These are phyloP conservation scores for Sebastes fasciatus DNA, from an alignment of 2,113 vertebrate species.

Conservation along the genomic window DNA sequence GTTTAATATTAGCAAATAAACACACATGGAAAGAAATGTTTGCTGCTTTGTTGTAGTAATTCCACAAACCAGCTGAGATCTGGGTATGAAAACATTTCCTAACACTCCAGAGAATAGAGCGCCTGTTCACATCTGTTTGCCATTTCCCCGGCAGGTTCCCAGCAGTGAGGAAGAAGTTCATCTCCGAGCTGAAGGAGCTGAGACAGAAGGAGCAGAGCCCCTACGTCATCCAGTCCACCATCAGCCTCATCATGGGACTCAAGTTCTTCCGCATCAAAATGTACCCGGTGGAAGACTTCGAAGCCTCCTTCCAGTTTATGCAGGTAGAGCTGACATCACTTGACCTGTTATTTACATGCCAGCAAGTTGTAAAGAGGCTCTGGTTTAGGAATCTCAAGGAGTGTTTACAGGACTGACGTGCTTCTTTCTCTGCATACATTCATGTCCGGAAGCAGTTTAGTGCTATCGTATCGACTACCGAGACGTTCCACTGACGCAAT, in stretches of 20 bases:
- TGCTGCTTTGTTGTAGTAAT: not conserved
- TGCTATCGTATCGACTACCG: not conserved
- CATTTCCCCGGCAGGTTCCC: slow-evolving; percentile 88
- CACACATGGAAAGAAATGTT: not conserved
- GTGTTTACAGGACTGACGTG: not conserved
- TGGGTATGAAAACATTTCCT: slow-evolving; percentile 17
- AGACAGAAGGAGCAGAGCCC: slow-evolving; percentile 96
- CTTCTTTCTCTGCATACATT: not conserved
- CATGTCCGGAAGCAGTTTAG: slow-evolving; percentile 39
- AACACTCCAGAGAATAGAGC: not conserved
- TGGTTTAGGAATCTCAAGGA: not conserved
- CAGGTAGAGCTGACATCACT: slow-evolving; percentile 85
- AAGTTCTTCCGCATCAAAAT: slow-evolving; percentile 99
- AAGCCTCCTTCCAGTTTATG: slow-evolving; percentile 99
- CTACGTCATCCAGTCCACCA: slow-evolving; percentile 94
- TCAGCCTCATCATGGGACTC: slow-evolving; percentile 99
- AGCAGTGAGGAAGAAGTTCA: slow-evolving; percentile 98
- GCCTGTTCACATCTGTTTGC: slow-evolving; percentile 22
- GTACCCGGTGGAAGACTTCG: slow-evolving; percentile 99
- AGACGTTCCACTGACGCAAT: slow-evolving; percentile 32
- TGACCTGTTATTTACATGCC: not conserved
- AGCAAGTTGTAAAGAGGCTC: not conserved
- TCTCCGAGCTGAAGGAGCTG: slow-evolving; percentile 96
- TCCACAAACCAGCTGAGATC: not conserved
- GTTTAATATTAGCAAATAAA: slow-evolving; percentile 6